A percentile compares a stretch with the other conserved stretches of the same genome.
Evolutionary conservation across 2,888 invertebrate species (phyloP).

Genomic region (Mechanitis mazaeus): DNA sequence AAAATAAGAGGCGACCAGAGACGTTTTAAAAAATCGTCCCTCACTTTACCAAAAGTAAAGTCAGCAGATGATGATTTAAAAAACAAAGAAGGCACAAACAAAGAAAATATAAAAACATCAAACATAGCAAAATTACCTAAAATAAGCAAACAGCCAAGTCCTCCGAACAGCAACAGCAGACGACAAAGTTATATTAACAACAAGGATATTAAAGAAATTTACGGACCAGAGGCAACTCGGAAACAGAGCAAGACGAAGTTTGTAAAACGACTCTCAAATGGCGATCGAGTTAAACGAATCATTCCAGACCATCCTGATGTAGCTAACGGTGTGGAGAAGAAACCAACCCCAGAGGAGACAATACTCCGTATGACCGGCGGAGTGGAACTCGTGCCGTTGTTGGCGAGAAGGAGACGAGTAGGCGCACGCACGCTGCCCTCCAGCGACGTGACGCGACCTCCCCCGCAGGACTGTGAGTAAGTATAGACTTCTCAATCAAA

Average conservation of each 20-base stretch:
- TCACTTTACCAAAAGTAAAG: constrained; percentile 72
- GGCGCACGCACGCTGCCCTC: constrained; percentile 69
- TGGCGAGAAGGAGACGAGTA: constrained; percentile 79
- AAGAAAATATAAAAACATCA: constrained; percentile 47
- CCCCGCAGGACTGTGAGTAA: constrained; percentile 62
- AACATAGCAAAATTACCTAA: constrained; percentile 54
- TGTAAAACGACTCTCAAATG: constrained; percentile 55
- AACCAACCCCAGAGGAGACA: constrained; percentile 58
- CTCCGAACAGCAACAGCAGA: constrained; percentile 32
- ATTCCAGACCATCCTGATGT: constrained; percentile 43
- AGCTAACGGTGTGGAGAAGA: constrained; percentile 39
- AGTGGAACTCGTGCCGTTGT: constrained; percentile 84
- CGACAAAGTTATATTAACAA: constrained; percentile 9
- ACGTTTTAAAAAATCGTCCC: constrained; percentile 57
- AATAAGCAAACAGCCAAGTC: constrained; percentile 38
- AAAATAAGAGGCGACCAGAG: constrained; percentile 53
- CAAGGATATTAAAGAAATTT: constrained; percentile 28
- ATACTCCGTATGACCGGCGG: constrained; percentile 78
- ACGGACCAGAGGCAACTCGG: background rate
- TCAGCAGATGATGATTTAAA: constrained; percentile 62
- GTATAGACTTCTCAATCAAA: background rate
- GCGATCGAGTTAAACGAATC: constrained; percentile 46
- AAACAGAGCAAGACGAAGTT: constrained; percentile 45
- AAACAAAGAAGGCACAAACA: constrained; percentile 36
- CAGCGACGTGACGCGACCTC: constrained; percentile 67